phyloP scores from a whole-genome alignment of 2,113 vertebrate species.

The Pterocles orientalis region DNA sequence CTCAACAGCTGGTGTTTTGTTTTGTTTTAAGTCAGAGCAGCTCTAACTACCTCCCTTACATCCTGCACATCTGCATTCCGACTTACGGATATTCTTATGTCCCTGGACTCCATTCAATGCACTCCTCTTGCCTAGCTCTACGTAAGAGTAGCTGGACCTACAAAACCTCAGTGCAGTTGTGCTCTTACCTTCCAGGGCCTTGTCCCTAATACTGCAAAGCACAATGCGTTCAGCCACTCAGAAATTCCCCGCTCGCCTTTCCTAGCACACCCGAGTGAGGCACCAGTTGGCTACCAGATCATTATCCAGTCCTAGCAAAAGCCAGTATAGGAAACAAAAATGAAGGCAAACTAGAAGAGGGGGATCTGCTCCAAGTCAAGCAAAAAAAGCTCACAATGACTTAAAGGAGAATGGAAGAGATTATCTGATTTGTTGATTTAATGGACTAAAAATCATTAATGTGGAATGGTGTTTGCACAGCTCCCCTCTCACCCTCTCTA shows the following conservation, averaged over 20 bases:
- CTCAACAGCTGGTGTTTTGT: neutral
- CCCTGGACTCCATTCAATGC: neutral
- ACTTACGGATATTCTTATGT: neutral
- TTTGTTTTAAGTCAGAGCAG: neutral
- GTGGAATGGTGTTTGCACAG: neutral
- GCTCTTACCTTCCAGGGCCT: neutral
- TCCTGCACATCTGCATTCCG: neutral
- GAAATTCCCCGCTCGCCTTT: neutral
- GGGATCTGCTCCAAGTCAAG: neutral
- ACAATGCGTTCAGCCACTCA: neutral
- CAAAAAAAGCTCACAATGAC: neutral
- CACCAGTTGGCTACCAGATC: neutral
- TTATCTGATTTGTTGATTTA: neutral
- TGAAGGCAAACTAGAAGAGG: neutral
- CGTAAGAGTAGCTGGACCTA: neutral
- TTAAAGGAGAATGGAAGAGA: neutral
- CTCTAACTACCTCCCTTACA: neutral
- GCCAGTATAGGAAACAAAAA: neutral
- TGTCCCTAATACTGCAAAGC: neutral
- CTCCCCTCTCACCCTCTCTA: neutral
- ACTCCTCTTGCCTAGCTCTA: neutral
- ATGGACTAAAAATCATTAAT: neutral
- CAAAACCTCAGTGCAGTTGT: neutral
- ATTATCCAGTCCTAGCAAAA: neutral
- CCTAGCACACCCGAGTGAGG: neutral